These are phyloP conservation scores for Dendrolimus kikuchii DNA, from an alignment of 1,140 invertebrate genomes.

Conservation along the genomic window DNA sequence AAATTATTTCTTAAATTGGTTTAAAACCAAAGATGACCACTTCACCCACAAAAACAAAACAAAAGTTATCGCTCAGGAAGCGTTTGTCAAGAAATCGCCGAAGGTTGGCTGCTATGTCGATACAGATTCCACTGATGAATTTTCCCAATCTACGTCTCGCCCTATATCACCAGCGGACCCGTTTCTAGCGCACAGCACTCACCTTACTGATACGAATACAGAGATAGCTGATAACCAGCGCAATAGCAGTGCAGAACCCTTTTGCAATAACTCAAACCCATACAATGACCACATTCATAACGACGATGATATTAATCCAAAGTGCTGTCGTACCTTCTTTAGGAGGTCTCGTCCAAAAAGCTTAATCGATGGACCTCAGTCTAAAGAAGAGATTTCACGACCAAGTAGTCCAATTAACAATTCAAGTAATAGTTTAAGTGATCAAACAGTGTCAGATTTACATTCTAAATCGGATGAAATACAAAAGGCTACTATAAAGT, in stretches of 20 bases:
- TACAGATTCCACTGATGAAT: conserved; percentile 63
- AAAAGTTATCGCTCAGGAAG: conserved; percentile 65
- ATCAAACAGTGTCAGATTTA: conserved; percentile 38
- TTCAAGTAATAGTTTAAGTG: conserved; percentile 51
- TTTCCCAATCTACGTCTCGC: conserved; percentile 47
- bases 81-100: conserved; percentile 65
- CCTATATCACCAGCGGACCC: conserved; percentile 63
- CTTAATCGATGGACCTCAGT: conserved; percentile 40
- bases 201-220: conserved; percentile 31
- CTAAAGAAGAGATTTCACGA: conserved; percentile 44
- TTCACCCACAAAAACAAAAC: conserved; percentile 62
- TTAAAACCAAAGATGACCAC: conserved; percentile 62
- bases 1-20: conserved; percentile 47
- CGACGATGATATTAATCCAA: conserved; percentile 48
- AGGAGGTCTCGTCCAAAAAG: conserved; percentile 57
- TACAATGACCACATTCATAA: conserved; percentile 28
- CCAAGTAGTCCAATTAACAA: conserved; percentile 49
- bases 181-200: conserved; percentile 56
- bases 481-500: conserved; percentile 52
- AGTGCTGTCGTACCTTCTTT: conserved; percentile 61
- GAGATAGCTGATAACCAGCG: conserved; percentile 29
- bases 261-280: conserved; percentile 28
- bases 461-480: conserved; percentile 59
- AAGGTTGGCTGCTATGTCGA: conserved; percentile 69
- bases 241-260: conserved; percentile 30